Conservation (phyloP, 2,888 invertebrate genomes). For the Acrocyrtus sp. region DNA sequence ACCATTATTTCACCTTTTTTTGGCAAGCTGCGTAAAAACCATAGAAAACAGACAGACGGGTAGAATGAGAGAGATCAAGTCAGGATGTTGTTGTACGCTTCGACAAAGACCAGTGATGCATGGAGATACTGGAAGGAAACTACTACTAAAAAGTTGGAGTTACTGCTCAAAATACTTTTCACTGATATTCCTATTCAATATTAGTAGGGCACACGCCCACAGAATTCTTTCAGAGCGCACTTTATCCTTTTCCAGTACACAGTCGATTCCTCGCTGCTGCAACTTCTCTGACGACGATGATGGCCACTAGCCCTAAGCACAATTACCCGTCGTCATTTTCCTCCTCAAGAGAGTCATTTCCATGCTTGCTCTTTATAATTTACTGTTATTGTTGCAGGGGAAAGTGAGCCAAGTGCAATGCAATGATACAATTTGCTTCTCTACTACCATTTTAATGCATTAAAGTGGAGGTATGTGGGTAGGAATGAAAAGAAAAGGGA, state of each 20-base stretch:
- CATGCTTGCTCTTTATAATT: slow-evolving; percentile 39
- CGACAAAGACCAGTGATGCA: slow-evolving; percentile 25
- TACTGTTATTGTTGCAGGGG: slow-evolving; percentile 24
- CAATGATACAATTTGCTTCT: background rate
- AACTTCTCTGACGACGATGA: slow-evolving; percentile 19
- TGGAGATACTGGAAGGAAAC: slow-evolving; percentile 4
- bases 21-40: slow-evolving; percentile 1
- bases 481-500: no score
- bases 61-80: background rate
- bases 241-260: no score
- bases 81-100: slow-evolving; percentile 23
- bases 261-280: no score
- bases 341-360: slow-evolving; percentile 30
- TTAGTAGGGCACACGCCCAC: no score
- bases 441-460: background rate
- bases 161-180: no score
- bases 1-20: background rate
- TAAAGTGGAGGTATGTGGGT: background rate
- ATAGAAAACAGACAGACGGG: slow-evolving; percentile 1
- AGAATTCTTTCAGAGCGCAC: no score
- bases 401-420: background rate
- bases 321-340: slow-evolving; percentile 28
- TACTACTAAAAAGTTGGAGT: no score
- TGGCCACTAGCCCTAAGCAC: slow-evolving; percentile 11
- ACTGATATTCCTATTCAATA: no score